Base-by-base conservation (phyloP, 2,113 vertebrate genomes). In the Turdus rufiventris region DNA sequence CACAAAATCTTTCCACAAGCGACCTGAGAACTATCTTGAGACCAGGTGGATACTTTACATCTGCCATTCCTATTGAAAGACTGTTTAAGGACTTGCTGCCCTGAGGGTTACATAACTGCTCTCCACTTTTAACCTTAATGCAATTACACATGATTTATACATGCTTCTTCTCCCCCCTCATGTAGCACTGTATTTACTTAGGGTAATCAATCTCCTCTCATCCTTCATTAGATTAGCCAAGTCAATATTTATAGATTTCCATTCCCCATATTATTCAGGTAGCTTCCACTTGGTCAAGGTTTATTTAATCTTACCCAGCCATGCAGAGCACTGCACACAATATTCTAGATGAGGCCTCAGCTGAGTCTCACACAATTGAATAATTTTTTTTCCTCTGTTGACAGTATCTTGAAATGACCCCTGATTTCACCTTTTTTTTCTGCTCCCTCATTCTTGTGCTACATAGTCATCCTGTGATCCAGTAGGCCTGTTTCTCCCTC, bases 161-260 rank as follows among this genome's bases (percentile, higher is more conserved):
- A 13, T 18, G 36, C 50, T 65, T 7, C 68, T 84, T 89, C 62
- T 85, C 29, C 18, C 42, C n/a, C 47, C 48, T 76, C 47, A 54
- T 10, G 38, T 34, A 33, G 34, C 21, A 48, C 82, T 73, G 45
- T 85, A 42, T 93, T 81, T 94, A 85, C 70, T 81, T 29, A 89
- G 12, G 57, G 43, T 82, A 54, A 93, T 96, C 92, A 90, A 90
- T 93, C 67, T 89, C 74, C 53, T 94, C 61, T 91, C 82, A 90
- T 91, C 47, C 74, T 70, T 93, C 88, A 94, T 96, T 93, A 94
- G 81, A 95, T 96, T 95, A 94, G 70, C 50, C 71, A 76, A 61
- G 66, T 93, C 93, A 94, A 94, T 95, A 88, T 23, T 66, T 62
- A 90, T 19, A 88, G 90, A 95, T 93, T 94, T 94, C 75, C 62